Base-by-base conservation (phyloP, 2,888 invertebrate species). In the Congeria kusceri region DNA sequence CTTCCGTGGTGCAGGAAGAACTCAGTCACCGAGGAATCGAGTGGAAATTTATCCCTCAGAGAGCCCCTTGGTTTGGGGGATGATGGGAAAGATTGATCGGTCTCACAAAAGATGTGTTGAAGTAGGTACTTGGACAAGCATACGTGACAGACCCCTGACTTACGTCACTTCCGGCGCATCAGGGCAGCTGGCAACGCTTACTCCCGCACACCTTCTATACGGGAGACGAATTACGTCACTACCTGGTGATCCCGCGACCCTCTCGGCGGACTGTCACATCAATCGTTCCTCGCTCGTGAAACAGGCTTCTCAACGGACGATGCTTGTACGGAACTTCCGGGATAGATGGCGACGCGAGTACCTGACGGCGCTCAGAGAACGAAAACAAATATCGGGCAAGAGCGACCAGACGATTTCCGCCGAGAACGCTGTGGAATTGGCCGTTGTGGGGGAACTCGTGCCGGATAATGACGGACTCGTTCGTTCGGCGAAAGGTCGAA, bases 21-120 rank as follows among this genome's bases (percentile, higher is more conserved):
- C 44, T 73, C 29, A 29, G 18, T 13, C 64, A 59, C 47, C 32
- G 57, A 57, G 66, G 56, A 32, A 57, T 59, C 3, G 53, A 71
- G 7, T 82, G 81, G 79, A 29, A 32, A 32, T 82, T 84, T 47
- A 84, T 79, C 44, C 73, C 77, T 5, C 65, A 73, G 25, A 46
- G 72, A n/a, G 81, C 77, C 15, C 75, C 82, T 1, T 84, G 83
- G 80, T 80, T 57, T 47, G 82, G 74, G 13, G 82, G 84, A 46
- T 80, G 74, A 53, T 84, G 81, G 77, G 82, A 83, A 44, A 39
- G 82, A 18, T 32, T 84, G 23, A 77, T 84, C 32, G 57, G 74
- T 4, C 32, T 76, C 18, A 75, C 75, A 3, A 76, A 84, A 67
- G 61, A 64, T 28, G 58, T 63, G 13, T 32, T 84, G 0, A 83